phyloP scores from a whole-genome alignment of 2,888 invertebrate species.

The Agrenia bidenticulata region DNA sequence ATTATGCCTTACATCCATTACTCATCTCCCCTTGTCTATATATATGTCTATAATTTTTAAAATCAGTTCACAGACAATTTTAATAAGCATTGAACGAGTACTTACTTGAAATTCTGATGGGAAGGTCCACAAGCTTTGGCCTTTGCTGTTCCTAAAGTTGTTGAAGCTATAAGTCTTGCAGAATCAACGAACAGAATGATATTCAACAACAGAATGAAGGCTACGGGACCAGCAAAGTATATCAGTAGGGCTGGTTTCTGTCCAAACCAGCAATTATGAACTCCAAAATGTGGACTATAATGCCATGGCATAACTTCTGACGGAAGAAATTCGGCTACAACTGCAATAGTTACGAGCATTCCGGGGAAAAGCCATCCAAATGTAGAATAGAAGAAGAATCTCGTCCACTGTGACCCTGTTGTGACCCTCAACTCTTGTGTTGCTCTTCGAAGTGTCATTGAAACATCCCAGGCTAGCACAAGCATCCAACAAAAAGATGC shows the following conservation, averaged over 20 bases:
- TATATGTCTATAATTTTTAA: too few relatives aligned
- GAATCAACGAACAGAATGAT: constrained; percentile 57
- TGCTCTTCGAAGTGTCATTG: constrained; percentile 58
- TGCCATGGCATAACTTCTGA: constrained; percentile 50
- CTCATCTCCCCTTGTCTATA: too few relatives aligned
- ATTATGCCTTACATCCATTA: too few relatives aligned
- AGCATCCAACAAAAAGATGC: constrained; percentile 63
- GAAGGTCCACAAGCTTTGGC: constrained; percentile 53
- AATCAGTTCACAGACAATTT: too few relatives aligned
- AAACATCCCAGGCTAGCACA: constrained; percentile 60
- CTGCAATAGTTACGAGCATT: constrained; percentile 55
- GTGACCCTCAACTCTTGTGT: constrained; percentile 58
- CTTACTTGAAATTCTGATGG: constrained; percentile 52
- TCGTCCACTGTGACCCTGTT: constrained; percentile 56
- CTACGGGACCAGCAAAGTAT: constrained; percentile 60
- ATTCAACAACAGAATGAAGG: constrained; percentile 57
- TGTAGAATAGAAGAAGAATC: constrained; percentile 57
- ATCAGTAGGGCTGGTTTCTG: constrained; percentile 59
- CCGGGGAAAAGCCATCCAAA: constrained; percentile 59
- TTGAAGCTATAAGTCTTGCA: constrained; percentile 57
- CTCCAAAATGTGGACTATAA: constrained; percentile 59
- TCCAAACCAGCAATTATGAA: constrained; percentile 60
- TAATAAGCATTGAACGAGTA: background rate
- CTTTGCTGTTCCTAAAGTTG: constrained; percentile 54
- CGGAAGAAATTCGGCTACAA: constrained; percentile 55